These are phyloP conservation scores for Papilio dardanus DNA, from an alignment of 1,140 invertebrate species.

Conservation along the genomic window DNA sequence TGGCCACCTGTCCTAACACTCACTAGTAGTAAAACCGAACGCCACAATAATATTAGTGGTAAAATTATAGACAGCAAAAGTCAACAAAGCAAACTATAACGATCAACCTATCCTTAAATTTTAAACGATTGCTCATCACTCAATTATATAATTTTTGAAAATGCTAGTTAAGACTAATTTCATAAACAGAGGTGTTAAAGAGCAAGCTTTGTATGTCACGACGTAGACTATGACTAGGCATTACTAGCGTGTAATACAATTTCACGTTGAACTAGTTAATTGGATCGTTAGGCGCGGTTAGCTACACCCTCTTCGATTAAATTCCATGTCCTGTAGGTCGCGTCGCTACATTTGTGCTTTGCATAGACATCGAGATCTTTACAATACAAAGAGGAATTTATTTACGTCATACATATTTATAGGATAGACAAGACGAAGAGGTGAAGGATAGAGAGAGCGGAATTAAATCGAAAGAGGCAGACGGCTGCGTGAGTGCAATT, in stretches of 20 bases:
- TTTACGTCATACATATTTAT: conserved; percentile 29
- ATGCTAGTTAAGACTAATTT: background rate
- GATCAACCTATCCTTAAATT: background rate
- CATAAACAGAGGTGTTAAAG: background rate
- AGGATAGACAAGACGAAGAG: conserved; percentile 1
- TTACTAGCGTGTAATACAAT: background rate
- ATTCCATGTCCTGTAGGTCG: background rate
- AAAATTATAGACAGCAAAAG: background rate
- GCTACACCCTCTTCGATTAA: conserved; percentile 11
- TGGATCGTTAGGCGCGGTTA: conserved; percentile 16
- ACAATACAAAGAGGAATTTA: conserved; percentile 4
- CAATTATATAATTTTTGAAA: background rate
- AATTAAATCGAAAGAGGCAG: conserved; percentile 41
- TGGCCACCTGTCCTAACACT: background rate
- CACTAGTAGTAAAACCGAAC: background rate
- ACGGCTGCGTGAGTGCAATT: conserved; percentile 68
- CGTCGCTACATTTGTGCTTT: background rate
- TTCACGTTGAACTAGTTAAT: conserved; percentile 19
- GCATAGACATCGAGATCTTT: background rate
- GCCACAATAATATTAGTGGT: background rate
- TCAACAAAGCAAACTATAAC: background rate
- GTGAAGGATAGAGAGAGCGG: conserved; percentile 6
- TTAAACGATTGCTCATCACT: background rate
- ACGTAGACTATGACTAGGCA: background rate
- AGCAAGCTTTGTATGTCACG: background rate